Conservation (phyloP, 2,888 invertebrate genomes). For the Ectemnius cavifrons region DNA sequence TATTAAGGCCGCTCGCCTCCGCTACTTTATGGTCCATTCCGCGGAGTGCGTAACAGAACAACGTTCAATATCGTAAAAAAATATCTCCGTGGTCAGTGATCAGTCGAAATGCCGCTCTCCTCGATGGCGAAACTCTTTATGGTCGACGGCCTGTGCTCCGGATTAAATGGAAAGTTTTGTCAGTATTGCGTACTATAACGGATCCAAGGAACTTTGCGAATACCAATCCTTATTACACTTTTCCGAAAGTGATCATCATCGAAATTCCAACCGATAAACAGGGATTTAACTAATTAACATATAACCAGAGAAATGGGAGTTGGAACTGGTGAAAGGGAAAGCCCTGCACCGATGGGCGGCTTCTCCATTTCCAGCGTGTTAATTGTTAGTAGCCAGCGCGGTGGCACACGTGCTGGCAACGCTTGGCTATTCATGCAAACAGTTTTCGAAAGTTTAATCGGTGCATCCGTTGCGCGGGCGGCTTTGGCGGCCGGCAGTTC, state of each 20-base stretch:
- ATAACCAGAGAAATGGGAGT: not conserved
- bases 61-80: constrained; percentile 53
- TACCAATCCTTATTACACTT: too few relatives aligned
- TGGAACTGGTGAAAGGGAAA: constrained; percentile 42
- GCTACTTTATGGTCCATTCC: constrained; percentile 46
- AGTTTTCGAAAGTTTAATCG: constrained; percentile 77
- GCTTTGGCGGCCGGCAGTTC: constrained; percentile 53
- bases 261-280: too few relatives aligned
- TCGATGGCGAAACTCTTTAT: constrained; percentile 12
- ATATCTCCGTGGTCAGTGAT: constrained; percentile 47
- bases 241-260: too few relatives aligned
- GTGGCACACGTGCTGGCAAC: constrained; percentile 61
- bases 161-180: too few relatives aligned
- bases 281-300: too few relatives aligned
- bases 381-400: constrained; percentile 67
- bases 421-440: constrained; percentile 75
- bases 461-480: constrained; percentile 68
- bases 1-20: constrained; percentile 54
- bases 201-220: too few relatives aligned
- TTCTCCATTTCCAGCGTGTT: constrained; percentile 65
- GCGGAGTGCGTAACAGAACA: constrained; percentile 38
- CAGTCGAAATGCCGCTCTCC: constrained; percentile 32
- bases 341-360: constrained; percentile 39
- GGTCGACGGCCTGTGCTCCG: not conserved
- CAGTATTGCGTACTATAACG: too few relatives aligned